Conservation (phyloP, 1,140 invertebrate genomes). For the Camponotus pennsylvanicus region DNA sequence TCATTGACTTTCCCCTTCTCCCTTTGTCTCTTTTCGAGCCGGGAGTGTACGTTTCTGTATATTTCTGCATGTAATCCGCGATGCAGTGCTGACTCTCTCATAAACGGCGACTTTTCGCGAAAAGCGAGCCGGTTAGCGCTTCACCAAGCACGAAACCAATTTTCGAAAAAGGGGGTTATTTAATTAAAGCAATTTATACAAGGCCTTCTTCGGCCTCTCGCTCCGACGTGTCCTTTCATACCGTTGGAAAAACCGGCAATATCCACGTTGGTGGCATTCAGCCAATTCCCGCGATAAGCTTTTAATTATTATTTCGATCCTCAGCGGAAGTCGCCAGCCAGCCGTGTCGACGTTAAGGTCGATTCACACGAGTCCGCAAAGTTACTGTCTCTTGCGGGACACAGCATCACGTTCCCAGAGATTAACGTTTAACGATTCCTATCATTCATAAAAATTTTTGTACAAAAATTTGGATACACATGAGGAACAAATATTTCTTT, state of each 20-base stretch:
- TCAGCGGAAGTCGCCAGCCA: conserved; percentile 41
- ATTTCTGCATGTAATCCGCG: conserved; percentile 30
- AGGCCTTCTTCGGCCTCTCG: conserved; percentile 57
- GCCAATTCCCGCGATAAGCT: conserved; percentile 75
- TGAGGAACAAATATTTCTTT: too few species aligned
- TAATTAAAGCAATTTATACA: conserved; percentile 78
- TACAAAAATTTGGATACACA: not conserved
- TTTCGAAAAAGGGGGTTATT: conserved; percentile 74
- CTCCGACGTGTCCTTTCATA: conserved; percentile 47
- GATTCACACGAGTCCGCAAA: conserved; percentile 26
- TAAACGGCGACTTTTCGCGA: conserved; percentile 58
- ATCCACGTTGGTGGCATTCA: conserved; percentile 65
- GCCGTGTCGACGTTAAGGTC: conserved; percentile 50
- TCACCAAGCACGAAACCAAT: conserved; percentile 77
- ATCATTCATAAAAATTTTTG: not conserved
- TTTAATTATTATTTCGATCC: conserved; percentile 76
- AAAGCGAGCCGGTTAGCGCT: conserved; percentile 70
- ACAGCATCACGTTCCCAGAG: not conserved
- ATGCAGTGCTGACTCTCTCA: conserved; percentile 30
- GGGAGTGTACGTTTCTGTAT: conserved; percentile 18
- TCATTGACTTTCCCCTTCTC: not conserved
- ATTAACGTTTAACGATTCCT: conserved; percentile 28
- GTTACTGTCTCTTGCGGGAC: not conserved
- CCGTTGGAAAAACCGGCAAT: conserved; percentile 65
- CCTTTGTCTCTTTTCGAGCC: not conserved